Percentiles rank a stretch among this genome's conserved stretches.
These are phyloP conservation scores for Apotomis betuletana DNA, from an alignment of 2,888 invertebrate genomes.

Conservation along the genomic window DNA sequence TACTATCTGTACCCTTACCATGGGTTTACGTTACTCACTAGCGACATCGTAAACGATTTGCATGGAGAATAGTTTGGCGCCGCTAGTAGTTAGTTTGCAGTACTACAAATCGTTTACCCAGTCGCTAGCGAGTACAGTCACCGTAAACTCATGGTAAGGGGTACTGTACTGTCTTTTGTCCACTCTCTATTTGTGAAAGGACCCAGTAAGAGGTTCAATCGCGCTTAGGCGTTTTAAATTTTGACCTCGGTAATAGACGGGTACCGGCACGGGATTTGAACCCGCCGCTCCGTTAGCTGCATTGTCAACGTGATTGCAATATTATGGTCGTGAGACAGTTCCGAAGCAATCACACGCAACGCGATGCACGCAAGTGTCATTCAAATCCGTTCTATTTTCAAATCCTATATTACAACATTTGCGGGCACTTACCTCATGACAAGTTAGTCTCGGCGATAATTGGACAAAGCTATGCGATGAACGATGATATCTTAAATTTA, in stretches of 20 bases:
- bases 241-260: constrained; percentile 1
- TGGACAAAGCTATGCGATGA: background rate
- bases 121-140: too few species aligned
- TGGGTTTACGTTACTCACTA: too few species aligned
- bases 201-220: background rate
- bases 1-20: too few species aligned
- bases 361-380: constrained; percentile 8
- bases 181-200: background rate
- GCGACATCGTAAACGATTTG: too few species aligned
- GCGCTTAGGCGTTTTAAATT: background rate
- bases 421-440: background rate
- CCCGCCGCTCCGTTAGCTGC: constrained; percentile 1
- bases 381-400: constrained; percentile 9
- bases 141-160: too few species aligned
- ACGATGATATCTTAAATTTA: background rate
- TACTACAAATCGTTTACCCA: too few species aligned
- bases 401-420: background rate
- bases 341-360: constrained; percentile 16
- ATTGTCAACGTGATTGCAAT: constrained; percentile 13
- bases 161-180: background rate
- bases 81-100: too few species aligned
- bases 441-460: too few species aligned
- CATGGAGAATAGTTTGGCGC: too few species aligned
- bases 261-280: constrained; percentile 1
- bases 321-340: constrained; percentile 23